phyloP scores from a whole-genome alignment of 2,888 invertebrate genomes.

The Rhagophthalmus giganteus region DNA sequence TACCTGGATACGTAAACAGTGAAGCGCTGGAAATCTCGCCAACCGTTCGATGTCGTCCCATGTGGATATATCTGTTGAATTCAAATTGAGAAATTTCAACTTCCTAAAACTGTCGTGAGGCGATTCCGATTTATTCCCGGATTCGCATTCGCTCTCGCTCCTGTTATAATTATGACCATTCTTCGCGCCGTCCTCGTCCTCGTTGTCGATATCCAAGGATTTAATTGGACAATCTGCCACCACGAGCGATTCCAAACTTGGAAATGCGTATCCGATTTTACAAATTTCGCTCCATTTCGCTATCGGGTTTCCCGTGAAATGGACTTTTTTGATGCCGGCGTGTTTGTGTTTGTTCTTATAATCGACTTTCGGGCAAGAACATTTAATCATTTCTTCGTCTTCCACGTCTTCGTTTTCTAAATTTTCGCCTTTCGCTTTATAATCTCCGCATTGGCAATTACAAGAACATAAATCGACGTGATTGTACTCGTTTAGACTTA shows the following conservation, averaged over 20 bases:
- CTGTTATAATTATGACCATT: slow-evolving; percentile 49
- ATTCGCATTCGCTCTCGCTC: slow-evolving; percentile 65
- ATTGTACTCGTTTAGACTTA: slow-evolving; percentile 87
- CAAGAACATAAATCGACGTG: slow-evolving; percentile 68
- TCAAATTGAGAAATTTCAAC: slow-evolving; percentile 80
- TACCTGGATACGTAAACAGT: slow-evolving; percentile 82
- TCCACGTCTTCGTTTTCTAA: slow-evolving; percentile 28
- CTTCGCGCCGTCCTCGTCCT: slow-evolving; percentile 32
- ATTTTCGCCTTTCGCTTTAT: slow-evolving; percentile 25
- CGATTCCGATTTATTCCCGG: slow-evolving; percentile 57
- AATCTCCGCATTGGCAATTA: slow-evolving; percentile 34
- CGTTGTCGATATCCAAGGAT: slow-evolving; percentile 54
- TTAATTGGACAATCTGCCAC: slow-evolving; percentile 82
- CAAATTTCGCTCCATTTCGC: slow-evolving; percentile 81
- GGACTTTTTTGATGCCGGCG: slow-evolving; percentile 73
- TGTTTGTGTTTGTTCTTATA: slow-evolving; percentile 56
- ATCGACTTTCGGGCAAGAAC: slow-evolving; percentile 41
- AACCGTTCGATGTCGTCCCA: slow-evolving; percentile 91
- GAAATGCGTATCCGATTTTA: slow-evolving; percentile 83
- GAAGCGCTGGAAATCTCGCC: slow-evolving; percentile 78
- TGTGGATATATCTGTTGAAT: slow-evolving; percentile 77
- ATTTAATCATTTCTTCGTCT: slow-evolving; percentile 41
- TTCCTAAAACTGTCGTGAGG: slow-evolving; percentile 67
- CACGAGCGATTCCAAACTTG: slow-evolving; percentile 80
- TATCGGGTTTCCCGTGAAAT: slow-evolving; percentile 88